Percentiles rank a stretch among this genome's conserved stretches.
These are phyloP conservation scores for Glossophaga mutica DNA, from an alignment of 2,797 vertebrate species.

Conservation along the genomic window DNA sequence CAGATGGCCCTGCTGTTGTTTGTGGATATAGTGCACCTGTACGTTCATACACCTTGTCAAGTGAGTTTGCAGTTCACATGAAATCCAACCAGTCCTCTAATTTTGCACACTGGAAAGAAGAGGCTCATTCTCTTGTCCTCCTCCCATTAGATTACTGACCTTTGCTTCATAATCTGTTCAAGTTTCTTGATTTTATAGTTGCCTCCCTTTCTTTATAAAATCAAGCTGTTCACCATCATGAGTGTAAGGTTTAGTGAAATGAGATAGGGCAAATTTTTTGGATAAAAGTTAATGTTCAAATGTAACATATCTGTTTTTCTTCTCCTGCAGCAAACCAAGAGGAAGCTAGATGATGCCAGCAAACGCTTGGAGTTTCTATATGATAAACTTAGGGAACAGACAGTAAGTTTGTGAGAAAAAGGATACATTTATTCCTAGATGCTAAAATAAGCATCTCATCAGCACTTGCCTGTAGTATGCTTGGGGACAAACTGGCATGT, in stretches of 20 bases:
- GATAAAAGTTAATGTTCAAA: neutral
- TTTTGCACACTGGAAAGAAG: neutral
- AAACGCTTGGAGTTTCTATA: conserved; percentile 96
- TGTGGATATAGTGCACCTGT: neutral
- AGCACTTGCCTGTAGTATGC: neutral
- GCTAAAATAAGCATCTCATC: neutral
- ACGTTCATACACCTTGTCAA: neutral
- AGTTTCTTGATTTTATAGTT: neutral
- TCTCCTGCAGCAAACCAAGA: conserved; percentile 94
- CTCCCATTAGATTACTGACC: neutral
- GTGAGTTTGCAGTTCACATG: neutral
- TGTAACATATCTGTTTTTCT: conserved; percentile 4
- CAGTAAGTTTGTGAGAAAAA: conserved; percentile 85
- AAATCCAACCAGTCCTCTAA: neutral
- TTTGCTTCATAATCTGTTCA: neutral
- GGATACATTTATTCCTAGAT: neutral
- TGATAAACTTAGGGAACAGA: conserved; percentile 96
- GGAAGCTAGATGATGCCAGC: conserved; percentile 96
- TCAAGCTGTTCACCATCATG: neutral
- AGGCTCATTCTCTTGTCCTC: neutral
- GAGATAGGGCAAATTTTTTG: neutral
- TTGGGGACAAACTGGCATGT: neutral
- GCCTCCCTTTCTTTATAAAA: neutral
- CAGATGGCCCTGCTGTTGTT: neutral
- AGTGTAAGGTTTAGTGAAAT: neutral